Base-by-base conservation (phyloP, 2,113 vertebrate genomes). In the Microtus oregoni region DNA sequence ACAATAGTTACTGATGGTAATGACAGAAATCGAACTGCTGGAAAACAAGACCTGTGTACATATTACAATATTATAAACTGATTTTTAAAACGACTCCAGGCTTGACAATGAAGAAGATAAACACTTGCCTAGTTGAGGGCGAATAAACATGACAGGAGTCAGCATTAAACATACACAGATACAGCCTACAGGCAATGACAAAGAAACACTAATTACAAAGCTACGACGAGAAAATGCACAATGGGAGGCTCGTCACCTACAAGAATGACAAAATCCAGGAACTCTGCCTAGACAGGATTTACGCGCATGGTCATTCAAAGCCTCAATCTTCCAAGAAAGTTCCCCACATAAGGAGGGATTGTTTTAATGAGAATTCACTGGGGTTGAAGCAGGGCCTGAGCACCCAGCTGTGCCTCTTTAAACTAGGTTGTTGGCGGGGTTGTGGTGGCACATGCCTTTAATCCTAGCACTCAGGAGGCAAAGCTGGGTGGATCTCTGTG, bases 201-300 rank as follows among this genome's bases (percentile, higher is more conserved):
- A 92, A 94, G 70, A 35, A 89, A 93, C 85, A 93, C n/a, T 38
- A 97, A 97, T 91, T 92, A 55, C 61, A 30, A 94, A 82, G 44
- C 52, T 72, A 82, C 26, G 63, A 88, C 83, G 85, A 89, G 3
- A 30, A 92, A 89, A 67, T 86, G 90, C 8, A 58, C 17, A 89
- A 35, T 35, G 91, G n/a, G 38, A 79, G 63, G n/a, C 47, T 83
- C 22, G 9, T 58, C 28, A 30, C 82, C 68, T 79, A 92, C 47
- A 19, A 32, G n/a, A 85, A 38, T 67, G 63, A 82, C 30, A 94
- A 96, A n/a, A 91, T 38, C 13, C 24, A 92, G 82, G 78, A 75
- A 30, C 11, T 50, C 44, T 24, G 32, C 63, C 67, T n/a, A 72
- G 0, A 19, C 13, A 44, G 41, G 41, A 41, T 3, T 41, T 41